Evolutionary conservation across 1,140 invertebrate species (phyloP).

Genomic region (Procambarus clarkii): DNA sequence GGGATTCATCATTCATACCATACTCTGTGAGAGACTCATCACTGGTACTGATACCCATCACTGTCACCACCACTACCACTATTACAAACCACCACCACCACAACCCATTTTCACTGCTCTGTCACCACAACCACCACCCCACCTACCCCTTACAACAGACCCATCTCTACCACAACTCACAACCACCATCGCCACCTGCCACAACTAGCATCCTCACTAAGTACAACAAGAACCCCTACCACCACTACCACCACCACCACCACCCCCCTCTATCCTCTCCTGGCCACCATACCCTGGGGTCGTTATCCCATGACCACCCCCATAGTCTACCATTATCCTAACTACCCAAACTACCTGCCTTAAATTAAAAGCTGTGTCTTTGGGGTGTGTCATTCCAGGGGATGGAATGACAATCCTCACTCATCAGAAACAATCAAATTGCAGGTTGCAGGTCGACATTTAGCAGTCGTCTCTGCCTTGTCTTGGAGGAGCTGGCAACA

Average conservation of each 20-base stretch:
- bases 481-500: too few species aligned
- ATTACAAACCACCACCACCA: too few species aligned
- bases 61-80: too few species aligned
- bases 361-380: slow-evolving; percentile 52
- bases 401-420: slow-evolving; percentile 39
- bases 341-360: neutral
- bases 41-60: too few species aligned
- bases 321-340: neutral
- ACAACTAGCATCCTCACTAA: too few species aligned
- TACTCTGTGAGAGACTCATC: too few species aligned
- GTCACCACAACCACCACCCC: neutral
- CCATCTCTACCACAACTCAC: neutral
- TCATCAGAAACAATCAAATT: slow-evolving; percentile 50
- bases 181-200: neutral
- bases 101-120: too few species aligned
- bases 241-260: neutral
- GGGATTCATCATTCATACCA: too few species aligned
- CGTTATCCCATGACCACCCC: neutral
- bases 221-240: too few species aligned
- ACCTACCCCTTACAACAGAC: neutral
- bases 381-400: slow-evolving; percentile 42
- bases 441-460: slow-evolving; percentile 5
- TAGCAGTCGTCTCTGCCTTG: slow-evolving; percentile 24
- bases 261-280: neutral
- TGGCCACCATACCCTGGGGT: neutral